Evolutionary conservation across 1,140 invertebrate species (phyloP), one percentile per base, ranked within the genome.

Genomic region (Bombus confusus): DNA sequence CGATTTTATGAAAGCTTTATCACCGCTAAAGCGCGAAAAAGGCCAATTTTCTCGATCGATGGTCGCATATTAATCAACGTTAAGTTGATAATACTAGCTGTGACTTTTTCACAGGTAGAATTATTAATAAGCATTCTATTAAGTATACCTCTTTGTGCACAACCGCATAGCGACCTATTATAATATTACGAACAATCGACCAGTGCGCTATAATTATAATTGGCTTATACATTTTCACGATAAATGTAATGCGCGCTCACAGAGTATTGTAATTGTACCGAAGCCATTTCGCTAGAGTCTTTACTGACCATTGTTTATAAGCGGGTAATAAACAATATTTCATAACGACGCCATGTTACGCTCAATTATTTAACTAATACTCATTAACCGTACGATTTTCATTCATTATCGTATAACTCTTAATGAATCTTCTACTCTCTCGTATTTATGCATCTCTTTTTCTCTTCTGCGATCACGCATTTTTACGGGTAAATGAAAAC

Each of bases 291-390:
- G 79, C 77, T 69, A 88, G 71, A 75, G 72, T 83, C 90, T 82
- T 82, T 72, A 86, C 82, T 91, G 87, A 89, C 90, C 85, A 89
- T 91, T 91, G 90, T 91, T 91, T 91, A 80, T 89, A 74, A 86
- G 39, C 86, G 4, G 59, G 62, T 88, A 82, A 89, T 89, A 89
- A 91, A 91, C 90, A 91, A 91, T 91, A 89, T 90, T 91, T 87
- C 85, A 87, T 71, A 82, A 76, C 59, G 43, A 28, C 13, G 41
- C 43, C 37, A 62, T n/a, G 43, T 80, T 62, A 83, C 43, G 77
- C 52, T 77, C 80, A 64, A 79, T 88, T 88, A 79, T 86, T 78
- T 73, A 76, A 81, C 57, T 71, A 37, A 57, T 72, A 3, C 34
- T 47, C 39, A 57, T 75, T 52, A 66, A 87, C 71, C 74, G 62